phyloP scores from a whole-genome alignment of 2,888 invertebrate species.

The Dasypolia templi region DNA sequence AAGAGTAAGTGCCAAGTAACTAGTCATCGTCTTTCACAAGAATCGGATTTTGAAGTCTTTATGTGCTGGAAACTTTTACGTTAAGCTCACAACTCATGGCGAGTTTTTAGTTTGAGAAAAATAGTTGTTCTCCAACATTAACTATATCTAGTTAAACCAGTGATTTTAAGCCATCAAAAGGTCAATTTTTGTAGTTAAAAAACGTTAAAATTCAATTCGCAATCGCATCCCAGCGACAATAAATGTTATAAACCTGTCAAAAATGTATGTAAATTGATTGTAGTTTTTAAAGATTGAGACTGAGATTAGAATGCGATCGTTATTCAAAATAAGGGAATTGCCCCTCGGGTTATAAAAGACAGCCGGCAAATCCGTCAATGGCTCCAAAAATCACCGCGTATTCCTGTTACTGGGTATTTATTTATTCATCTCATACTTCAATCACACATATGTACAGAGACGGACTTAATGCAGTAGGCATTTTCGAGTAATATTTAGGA shows the following conservation, averaged over 20 bases:
- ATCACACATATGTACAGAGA: no score
- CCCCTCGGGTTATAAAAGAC: neutral
- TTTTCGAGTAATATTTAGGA: neutral
- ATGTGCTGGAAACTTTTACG: slow-evolving; percentile 14
- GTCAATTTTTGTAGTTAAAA: no score
- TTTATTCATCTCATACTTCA: no score
- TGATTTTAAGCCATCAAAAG: neutral
- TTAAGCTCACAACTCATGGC: neutral
- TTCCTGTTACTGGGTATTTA: neutral
- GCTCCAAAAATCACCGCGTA: neutral
- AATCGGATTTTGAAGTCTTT: slow-evolving; percentile 23
- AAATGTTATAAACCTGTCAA: no score
- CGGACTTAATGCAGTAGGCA: no score
- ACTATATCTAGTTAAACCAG: neutral
- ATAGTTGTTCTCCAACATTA: neutral
- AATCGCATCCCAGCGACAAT: no score
- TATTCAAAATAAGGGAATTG: no score
- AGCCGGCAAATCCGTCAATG: neutral
- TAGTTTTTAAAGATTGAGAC: no score
- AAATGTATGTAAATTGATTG: no score
- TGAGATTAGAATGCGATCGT: no score
- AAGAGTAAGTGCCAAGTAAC: slow-evolving; percentile 17
- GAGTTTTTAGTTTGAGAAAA: slow-evolving; percentile 7
- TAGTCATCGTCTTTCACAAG: neutral
- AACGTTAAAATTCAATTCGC: no score